A percentile compares a stretch with the other conserved stretches of the same genome.
Conservation (phyloP, 2,113 vertebrate genomes). For the Colaptes auratus region DNA sequence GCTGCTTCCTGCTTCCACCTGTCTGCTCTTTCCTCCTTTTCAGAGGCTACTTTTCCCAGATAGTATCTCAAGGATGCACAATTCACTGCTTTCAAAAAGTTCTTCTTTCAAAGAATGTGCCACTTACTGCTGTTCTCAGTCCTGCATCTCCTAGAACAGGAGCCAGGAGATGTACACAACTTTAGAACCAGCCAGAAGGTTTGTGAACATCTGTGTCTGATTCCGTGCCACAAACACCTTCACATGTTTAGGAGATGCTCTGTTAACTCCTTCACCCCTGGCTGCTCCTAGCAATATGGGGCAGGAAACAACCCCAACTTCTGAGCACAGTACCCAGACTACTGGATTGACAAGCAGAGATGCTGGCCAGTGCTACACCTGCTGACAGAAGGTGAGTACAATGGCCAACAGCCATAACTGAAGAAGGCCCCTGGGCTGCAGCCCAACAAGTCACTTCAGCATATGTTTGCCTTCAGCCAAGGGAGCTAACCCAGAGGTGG, state of each 20-base stretch:
- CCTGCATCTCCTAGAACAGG: neutral
- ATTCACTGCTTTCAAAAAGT: neutral
- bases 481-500: neutral
- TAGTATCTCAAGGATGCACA: neutral
- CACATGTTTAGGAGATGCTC: neutral
- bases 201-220: neutral
- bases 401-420: neutral
- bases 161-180: neutral
- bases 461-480: constrained; percentile 46
- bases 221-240: neutral
- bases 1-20: neutral
- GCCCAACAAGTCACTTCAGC: constrained; percentile 44
- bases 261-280: neutral
- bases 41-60: neutral
- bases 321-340: neutral
- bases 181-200: constrained; percentile 3
- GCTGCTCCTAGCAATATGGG: neutral
- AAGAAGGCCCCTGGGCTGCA: constrained; percentile 7
- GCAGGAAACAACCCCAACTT: neutral
- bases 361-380: neutral
- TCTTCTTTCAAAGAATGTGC: neutral
- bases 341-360: neutral
- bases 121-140: neutral
- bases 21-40: neutral
- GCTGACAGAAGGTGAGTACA: neutral